Evolutionary conservation across 1,140 invertebrate species (phyloP).

Genomic region (Heterodera schachtii): DNA sequence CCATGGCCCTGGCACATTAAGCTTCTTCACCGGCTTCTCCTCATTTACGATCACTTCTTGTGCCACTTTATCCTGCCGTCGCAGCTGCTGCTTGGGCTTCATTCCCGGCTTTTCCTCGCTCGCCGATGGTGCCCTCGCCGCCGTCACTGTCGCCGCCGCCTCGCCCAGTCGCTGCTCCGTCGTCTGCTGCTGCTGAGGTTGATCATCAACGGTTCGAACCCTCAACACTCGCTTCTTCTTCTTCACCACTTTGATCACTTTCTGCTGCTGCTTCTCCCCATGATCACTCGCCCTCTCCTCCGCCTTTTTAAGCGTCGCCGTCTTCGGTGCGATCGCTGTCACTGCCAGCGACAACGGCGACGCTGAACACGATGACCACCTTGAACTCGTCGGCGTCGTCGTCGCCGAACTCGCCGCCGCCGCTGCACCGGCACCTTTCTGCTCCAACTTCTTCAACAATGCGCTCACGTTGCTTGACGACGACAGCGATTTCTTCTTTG

Average conservation of each 20-base stretch:
- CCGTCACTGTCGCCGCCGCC: neutral
- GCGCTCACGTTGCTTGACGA: conserved; percentile 24
- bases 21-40: neutral
- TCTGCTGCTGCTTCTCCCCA: neutral
- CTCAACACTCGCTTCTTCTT: conserved; percentile 4
- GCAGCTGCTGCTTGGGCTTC: too few species aligned
- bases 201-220: neutral
- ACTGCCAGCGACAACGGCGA: neutral
- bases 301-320: neutral
- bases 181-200: neutral
- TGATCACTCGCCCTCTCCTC: neutral
- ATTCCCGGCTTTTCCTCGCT: too few species aligned
- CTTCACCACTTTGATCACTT: neutral
- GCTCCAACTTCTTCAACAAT: conserved; percentile 33
- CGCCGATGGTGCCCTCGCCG: too few species aligned
- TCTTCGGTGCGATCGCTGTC: neutral
- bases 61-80: too few species aligned
- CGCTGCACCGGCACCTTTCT: conserved; percentile 8
- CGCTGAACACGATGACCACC: neutral
- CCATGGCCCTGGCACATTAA: neutral
- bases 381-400: neutral
- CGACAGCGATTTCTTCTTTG: neutral
- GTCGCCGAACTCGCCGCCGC: conserved; percentile 20
- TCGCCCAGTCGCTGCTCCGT: neutral
- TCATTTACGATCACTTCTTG: too few species aligned